Base-by-base conservation (phyloP, 2,888 invertebrate species). In the Epirrhoe alternata region DNA sequence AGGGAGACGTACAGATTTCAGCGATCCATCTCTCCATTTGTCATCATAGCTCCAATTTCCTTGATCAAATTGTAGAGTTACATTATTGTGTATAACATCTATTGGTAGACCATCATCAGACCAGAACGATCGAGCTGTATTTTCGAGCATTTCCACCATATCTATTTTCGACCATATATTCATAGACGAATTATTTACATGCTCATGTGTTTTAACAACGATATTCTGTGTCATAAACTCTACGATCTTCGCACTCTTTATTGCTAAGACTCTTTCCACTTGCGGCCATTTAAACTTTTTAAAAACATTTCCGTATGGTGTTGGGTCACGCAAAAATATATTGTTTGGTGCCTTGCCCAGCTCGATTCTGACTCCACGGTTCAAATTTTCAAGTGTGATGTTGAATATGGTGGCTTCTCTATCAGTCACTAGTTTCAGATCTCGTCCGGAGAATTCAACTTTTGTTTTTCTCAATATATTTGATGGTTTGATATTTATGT, bases 251-350 rank as follows among this genome's bases (percentile, higher is more conserved):
- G 79, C 72, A 6, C 79, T 81, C 61, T 81, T 78, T 0, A 90
- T 66, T 7, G 30, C 69, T 6, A 89, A 17, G 54, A 75, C 78
- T 70, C 88, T 80, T 31, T 69, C 73, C 0, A 85, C 79, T 72
- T 85, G 76, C 1, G 76, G 74, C 92, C 92, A 92, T 58, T 88
- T 69, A 64, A 72, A 88, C 47, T 81, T 76, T 35, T 80, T 45
- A 59, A 79, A 92, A 7, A 89, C 55, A 61, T 89, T 70, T 0
- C 83, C 81, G 45, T 88, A 86, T 0, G 74, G 66, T 0, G 91
- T 91, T 0, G 90, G 90, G 33, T 91, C 87, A 57, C 76, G 86
- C 1, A 90, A 50, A 61, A 82, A 91, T 12, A 90, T 73, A 6
- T 85, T 77, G 0, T 87, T 74, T 0, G 92, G 89, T 4, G 53